These are phyloP conservation scores for Panonychus citri DNA, from an alignment of 1,140 invertebrate genomes.

Conservation along the genomic window DNA sequence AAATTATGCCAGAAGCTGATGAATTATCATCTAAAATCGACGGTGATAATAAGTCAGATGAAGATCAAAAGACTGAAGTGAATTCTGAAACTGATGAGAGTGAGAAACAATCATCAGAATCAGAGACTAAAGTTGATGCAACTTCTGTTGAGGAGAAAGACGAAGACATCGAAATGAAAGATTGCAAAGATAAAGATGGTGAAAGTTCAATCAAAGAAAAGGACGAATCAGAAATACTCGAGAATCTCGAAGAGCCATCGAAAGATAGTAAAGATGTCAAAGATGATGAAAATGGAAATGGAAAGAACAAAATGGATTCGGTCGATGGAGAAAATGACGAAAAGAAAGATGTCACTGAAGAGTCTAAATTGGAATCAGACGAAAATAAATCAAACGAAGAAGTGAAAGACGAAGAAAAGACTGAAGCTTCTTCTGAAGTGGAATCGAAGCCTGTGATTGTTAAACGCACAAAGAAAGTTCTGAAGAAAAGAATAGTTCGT, in stretches of 20 bases:
- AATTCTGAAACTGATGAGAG: conserved; percentile 1
- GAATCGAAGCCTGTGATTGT: background rate
- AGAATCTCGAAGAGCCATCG: too few species aligned
- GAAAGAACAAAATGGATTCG: too few species aligned
- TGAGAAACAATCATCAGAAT: background rate
- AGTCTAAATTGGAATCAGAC: background rate
- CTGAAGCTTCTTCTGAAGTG: background rate
- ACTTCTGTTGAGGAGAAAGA: background rate
- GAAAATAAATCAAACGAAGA: background rate
- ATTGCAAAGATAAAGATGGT: too few species aligned
- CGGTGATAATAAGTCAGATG: background rate
- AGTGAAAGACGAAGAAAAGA: background rate
- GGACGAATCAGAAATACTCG: too few species aligned
- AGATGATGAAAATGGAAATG: too few species aligned
- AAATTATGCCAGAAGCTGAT: conserved; percentile 18
- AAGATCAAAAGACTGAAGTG: conserved; percentile 3
- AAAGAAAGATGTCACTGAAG: too few species aligned
- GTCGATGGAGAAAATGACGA: too few species aligned
- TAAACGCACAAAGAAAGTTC: too few species aligned
- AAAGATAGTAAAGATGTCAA: too few species aligned
- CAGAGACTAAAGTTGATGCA: background rate
- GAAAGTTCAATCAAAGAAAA: too few species aligned
- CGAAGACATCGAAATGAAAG: too few species aligned
- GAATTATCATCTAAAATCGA: conserved; percentile 14
- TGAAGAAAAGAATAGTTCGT: conserved; percentile 13